These are phyloP conservation scores for Gymnosoma rotundatum DNA, from an alignment of 2,888 invertebrate species.

Conservation along the genomic window DNA sequence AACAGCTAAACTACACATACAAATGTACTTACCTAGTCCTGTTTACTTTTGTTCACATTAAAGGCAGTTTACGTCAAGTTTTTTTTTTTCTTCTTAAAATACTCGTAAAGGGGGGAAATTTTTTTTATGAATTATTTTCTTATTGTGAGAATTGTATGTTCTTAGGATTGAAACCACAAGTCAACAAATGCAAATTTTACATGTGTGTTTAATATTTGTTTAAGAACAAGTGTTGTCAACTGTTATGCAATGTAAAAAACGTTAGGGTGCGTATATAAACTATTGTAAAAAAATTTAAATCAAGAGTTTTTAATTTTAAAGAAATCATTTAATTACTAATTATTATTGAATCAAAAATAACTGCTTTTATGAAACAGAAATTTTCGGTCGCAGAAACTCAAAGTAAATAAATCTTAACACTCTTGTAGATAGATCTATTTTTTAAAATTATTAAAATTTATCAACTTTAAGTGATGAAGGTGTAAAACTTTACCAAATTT, in stretches of 20 bases:
- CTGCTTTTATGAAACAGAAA: too few species aligned
- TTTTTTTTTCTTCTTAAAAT: not conserved
- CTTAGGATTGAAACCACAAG: conserved; percentile 57
- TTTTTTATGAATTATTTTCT: not conserved
- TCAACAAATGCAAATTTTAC: conserved; percentile 57
- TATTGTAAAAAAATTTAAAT: too few species aligned
- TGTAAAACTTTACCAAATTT: too few species aligned
- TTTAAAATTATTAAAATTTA: too few species aligned
- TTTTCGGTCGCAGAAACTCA: too few species aligned
- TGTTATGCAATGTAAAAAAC: not conserved
- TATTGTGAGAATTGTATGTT: not conserved
- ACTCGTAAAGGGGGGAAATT: not conserved
- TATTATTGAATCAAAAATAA: too few species aligned
- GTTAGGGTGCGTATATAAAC: not conserved
- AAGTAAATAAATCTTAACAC: too few species aligned
- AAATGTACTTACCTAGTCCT: too few species aligned
- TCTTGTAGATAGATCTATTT: too few species aligned
- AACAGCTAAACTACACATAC: not conserved
- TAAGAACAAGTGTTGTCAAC: conserved; percentile 30
- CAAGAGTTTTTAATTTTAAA: too few species aligned
- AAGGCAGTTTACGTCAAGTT: not conserved
- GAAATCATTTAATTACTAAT: too few species aligned
- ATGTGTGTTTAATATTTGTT: conserved; percentile 18
- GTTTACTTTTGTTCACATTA: not conserved
- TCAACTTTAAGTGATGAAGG: too few species aligned